Conservation (phyloP, 2,797 vertebrate genomes). For the Ctenosaura bakeri region DNA sequence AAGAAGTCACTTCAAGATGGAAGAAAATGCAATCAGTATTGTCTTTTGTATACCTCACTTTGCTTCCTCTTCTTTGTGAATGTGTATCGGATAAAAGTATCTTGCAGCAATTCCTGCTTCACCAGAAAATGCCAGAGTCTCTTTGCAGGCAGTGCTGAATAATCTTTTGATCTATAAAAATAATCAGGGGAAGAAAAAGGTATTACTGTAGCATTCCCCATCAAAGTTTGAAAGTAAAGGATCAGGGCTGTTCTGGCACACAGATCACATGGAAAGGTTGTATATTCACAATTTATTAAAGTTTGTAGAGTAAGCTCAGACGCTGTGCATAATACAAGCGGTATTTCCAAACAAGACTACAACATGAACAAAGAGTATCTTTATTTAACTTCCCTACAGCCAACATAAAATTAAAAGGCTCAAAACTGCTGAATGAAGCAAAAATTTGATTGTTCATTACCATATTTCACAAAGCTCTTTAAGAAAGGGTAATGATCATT, state of each 20-base stretch:
- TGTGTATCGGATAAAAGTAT: slow-evolving; percentile 95
- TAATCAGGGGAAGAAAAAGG: accelerated
- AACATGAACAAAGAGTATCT: not conserved
- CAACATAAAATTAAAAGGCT: not conserved
- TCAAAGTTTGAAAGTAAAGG: not conserved
- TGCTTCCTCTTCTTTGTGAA: slow-evolving; percentile 99
- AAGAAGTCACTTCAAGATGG: slow-evolving; percentile 44
- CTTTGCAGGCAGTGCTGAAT: slow-evolving; percentile 91
- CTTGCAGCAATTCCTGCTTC: slow-evolving; percentile 96
- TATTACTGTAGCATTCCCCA: not conserved
- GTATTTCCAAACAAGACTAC: not conserved
- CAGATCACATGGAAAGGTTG: not conserved
- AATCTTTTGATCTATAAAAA: slow-evolving; percentile 89
- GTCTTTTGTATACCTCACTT: slow-evolving; percentile 89
- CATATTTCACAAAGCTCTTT: not conserved
- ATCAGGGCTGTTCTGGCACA: not conserved
- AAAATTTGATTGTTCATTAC: not conserved
- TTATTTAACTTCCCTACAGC: not conserved
- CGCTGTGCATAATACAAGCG: not conserved
- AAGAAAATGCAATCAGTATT: slow-evolving; percentile 8
- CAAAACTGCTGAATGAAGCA: not conserved
- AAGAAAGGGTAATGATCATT: not conserved
- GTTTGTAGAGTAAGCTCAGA: not conserved
- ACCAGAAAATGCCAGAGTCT: slow-evolving; percentile 98
- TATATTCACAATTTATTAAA: not conserved